These are phyloP conservation scores for Brevimyrus niger DNA, from an alignment of 2,113 vertebrate species.

Conservation along the genomic window DNA sequence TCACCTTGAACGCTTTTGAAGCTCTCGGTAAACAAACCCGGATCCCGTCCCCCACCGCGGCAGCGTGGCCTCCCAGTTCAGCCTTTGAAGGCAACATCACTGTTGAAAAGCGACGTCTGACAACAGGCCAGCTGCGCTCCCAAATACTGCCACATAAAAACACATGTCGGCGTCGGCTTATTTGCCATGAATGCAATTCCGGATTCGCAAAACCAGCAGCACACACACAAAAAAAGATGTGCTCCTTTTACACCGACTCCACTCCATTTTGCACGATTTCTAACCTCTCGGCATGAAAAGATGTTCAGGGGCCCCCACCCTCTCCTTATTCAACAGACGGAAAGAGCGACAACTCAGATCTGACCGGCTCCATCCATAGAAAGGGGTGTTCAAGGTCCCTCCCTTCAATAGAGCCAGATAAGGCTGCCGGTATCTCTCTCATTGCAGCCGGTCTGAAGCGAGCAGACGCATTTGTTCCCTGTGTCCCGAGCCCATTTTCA, in stretches of 20 bases:
- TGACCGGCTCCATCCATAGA: not conserved
- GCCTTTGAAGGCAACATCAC: conserved; percentile 7
- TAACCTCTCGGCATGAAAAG: not conserved
- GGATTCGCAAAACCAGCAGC: not conserved
- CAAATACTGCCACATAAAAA: not conserved
- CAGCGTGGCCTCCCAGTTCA: not conserved
- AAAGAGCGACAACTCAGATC: not conserved
- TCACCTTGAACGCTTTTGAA: not conserved
- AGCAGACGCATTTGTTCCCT: not conserved
- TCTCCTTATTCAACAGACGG: not conserved
- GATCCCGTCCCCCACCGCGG: no score
- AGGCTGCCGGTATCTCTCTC: not conserved
- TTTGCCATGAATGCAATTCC: conserved; percentile 2
- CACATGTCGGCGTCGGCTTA: not conserved
- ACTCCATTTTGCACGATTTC: not conserved
- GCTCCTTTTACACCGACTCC: not conserved
- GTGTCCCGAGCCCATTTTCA: not conserved
- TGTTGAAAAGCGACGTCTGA: not conserved
- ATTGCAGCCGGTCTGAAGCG: not conserved
- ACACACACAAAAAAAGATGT: not conserved
- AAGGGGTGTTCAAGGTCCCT: not conserved
- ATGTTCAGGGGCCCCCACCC: not conserved
- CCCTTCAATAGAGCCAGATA: conserved; percentile 12
- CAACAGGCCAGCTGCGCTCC: not conserved
- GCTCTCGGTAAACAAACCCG: not conserved